Base-by-base conservation (phyloP, 2,888 invertebrate species). In the Cecidostiba fungosa region DNA sequence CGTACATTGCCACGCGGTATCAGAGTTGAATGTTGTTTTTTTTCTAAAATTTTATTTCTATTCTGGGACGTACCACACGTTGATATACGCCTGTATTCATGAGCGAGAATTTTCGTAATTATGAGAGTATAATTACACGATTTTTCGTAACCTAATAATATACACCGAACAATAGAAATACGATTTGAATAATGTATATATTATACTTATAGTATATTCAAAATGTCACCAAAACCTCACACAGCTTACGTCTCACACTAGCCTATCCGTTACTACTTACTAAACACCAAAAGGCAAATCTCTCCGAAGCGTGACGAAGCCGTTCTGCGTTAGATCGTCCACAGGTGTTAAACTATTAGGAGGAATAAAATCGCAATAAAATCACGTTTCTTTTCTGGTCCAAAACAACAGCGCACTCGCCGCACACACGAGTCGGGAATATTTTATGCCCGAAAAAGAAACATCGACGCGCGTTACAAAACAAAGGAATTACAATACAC, bases 401-500 rank as follows among this genome's bases (percentile, higher is more conserved):
- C 26, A 10, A 23, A 62, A 19, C 0, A 23, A 62, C 3, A 50
- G 5, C 3, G 19, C 8, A n/a, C n/a, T n/a, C n/a, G 19, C 19
- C 3, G 16, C n/a, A 50, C 54, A 6, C 36, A n/a, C 36, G 8
- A 19, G 16, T 29, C 43, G 23, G 19, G 43, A 66, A 78, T 66
- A 66, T 26, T 78, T 62, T 78, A 80, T 26, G 73, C 43, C 39
- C 23, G 59, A 81, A 73, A 69, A 82, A 50, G 81, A 76, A 82
- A 82, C 66, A 82, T 76, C 76, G 66, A 10, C 82, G 73, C 47
- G 12, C 73, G 47, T 82, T 82, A 69, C 82, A 82, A 82, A 82
- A 82, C 82, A 82, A 82, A 69, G 76, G 76, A 76, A 82, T 82
- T 69, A 76, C 82, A 82, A 76, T 82, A 66, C 54, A 70, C 23